Evolutionary conservation across 2,797 vertebrate species (phyloP), one percentile per base, ranked within the genome.

Genomic region (Pangasius sanitwongsei): DNA sequence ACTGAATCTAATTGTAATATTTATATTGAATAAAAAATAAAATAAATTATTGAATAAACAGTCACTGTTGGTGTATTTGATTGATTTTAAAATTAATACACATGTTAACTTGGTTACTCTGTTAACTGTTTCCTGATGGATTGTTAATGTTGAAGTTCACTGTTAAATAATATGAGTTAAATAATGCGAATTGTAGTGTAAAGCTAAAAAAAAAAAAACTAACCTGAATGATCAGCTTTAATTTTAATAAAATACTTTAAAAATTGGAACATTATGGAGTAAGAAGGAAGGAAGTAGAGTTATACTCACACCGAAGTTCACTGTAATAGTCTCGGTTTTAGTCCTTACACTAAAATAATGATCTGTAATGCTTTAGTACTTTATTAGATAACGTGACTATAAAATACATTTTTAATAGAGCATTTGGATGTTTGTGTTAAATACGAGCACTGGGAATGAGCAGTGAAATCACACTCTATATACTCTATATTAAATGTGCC

Each of bases 81-180:
- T 72, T 37, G 0, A 72, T 72, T 8, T 69, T 9, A 37, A 41
- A 18, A 72, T 41, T 4, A 72, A 34, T 31, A 8, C 18, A 72
- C 69, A 20, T 2, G 16, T 72, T 41, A 18, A 18, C 86, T 91
- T 91, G 90, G 12, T 84, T 13, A 41, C 90, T 34, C 34, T 72
- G 3, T 41, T 37, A 6, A 6, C 6, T 6, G 31, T 6, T 70
- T 44, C 0, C 2, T 5, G 70, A 74, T 11, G 37, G 34, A 44
- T 23, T 1, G 37, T 37, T 72, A 20, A 72, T 37, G 69, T 25
- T 41, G 6, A 74, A 9, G 37, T 37, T 70, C 0, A 70, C 1
- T 1, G 15, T 6, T 70, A 18, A 70, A 37, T 9, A 2, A 70
- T 20, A 44, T 44, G 44, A 44, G 44, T 44, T 44, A 44, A 70